A percentile compares a stretch with the other conserved stretches of the same genome.
Evolutionary conservation across 2,888 invertebrate genomes (phyloP).

Genomic region (Acheta domesticus): DNA sequence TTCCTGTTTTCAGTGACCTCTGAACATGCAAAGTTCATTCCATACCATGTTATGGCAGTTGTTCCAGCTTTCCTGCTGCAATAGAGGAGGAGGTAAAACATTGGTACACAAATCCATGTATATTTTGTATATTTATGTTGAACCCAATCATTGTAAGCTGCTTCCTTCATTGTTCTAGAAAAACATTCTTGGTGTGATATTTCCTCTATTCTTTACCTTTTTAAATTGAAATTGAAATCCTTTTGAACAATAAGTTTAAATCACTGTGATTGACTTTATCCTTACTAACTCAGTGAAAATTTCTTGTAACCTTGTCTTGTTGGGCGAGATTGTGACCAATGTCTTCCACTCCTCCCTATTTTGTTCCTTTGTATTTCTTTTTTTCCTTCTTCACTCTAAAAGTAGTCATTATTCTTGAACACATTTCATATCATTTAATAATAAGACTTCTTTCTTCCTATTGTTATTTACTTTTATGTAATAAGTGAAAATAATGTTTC

Average conservation of each 20-base stretch:
- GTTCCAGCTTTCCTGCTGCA: conserved; percentile 9
- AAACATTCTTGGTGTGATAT: neutral
- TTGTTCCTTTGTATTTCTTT: too few relatives aligned
- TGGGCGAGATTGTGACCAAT: neutral
- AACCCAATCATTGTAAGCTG: neutral
- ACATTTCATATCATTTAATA: too few relatives aligned
- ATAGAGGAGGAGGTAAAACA: neutral
- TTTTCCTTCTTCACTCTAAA: too few relatives aligned
- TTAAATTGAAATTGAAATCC: too few relatives aligned
- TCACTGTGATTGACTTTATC: neutral
- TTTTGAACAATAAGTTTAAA: too few relatives aligned
- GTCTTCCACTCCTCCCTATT: neutral
- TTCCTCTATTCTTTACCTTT: too few relatives aligned
- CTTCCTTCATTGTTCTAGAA: neutral
- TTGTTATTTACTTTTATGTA: too few relatives aligned
- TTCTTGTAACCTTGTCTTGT: neutral
- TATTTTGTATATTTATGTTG: neutral
- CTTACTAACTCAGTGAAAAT: neutral
- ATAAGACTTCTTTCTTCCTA: too few relatives aligned
- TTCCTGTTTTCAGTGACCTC: conserved; percentile 7
- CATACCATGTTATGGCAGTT: neutral
- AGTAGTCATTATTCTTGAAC: too few relatives aligned
- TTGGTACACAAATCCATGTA: conserved; percentile 8
- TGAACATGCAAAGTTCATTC: neutral
- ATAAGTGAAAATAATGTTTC: too few relatives aligned